Evolutionary conservation across 2,113 vertebrate genomes (phyloP), one percentile per base, ranked within the genome.

Genomic region (Sylvilagus bachmani): DNA sequence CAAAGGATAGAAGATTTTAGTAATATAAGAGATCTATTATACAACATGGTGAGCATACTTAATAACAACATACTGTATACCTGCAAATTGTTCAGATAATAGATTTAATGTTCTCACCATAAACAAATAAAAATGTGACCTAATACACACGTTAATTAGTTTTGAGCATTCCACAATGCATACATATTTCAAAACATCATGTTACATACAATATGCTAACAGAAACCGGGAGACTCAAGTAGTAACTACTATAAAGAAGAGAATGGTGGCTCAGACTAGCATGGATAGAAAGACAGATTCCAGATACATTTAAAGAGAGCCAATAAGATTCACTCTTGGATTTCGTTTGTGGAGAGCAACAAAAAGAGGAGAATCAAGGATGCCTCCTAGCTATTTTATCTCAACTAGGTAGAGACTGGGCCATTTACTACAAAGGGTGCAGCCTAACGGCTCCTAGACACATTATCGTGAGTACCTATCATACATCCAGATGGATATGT

Each of bases 401-500:
- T 55, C 74, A 79, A 73, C 10, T 29, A 94, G 74, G 14, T 22
- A 80, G n/a, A 66, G 38, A 51, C 49, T 10, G 12, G 13, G 69
- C 17, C 61, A 73, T 67, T 78, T 87, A 74, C 6, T 58, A 58
- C 79, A 33, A 73, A 5, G 44, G 22, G 29, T 33, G 17, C 86
- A 10, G 14, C 27, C 12, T 82, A 36, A 75, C 25, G 19, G 10
- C 4, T 86, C 86, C 66, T 58, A 17, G 51, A 61, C 13, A 25
- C 5, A 27, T 17, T 80, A 91, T 86, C 69, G 33, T 87, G 61
- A 77, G 24, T 27, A 61, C 2, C 69, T 90, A 80, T 17, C 25
- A 66, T 61, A 94, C 4, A 95, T 69, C 38, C 70, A 91, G 82
- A 82, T 31, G 75, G 62, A 1, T 61, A 86, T 55, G 36, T 91